Evolutionary conservation across 92 coral and sea anemone genomes (phyloP).

Genomic region (Porites evermanni): DNA sequence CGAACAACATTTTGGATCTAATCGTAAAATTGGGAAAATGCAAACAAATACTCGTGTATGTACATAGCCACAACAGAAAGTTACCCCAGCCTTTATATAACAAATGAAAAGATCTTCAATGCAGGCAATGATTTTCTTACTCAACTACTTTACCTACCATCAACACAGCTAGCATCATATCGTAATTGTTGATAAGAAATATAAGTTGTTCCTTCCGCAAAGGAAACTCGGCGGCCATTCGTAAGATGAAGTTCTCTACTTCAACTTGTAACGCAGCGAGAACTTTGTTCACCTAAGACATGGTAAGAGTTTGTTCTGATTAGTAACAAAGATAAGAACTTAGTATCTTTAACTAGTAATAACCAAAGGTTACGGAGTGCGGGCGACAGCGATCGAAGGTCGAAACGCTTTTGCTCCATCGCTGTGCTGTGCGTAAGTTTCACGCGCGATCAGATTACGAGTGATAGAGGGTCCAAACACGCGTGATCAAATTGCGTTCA

Average conservation of each 20-base stretch:
- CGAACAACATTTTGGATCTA: no score
- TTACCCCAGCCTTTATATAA: no score
- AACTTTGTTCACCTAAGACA: slow-evolving; percentile 86
- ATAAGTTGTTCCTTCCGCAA: slow-evolving; percentile 95
- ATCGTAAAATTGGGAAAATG: no score
- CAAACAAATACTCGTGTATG: no score
- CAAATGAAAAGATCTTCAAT: neutral
- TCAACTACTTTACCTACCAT: slow-evolving; percentile 63
- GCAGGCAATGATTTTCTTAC: neutral
- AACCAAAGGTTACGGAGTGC: no score
- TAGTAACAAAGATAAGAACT: neutral
- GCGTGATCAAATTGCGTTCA: no score
- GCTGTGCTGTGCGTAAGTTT: no score
- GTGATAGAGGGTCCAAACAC: no score
- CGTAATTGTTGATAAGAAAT: slow-evolving; percentile 96
- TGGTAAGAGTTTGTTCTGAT: neutral
- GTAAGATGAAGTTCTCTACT: slow-evolving; percentile 92
- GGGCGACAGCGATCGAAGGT: no score
- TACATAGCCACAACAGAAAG: no score
- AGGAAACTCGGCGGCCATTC: slow-evolving; percentile 99
- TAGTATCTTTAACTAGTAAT: neutral
- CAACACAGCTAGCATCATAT: slow-evolving; percentile 98
- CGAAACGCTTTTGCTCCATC: no score
- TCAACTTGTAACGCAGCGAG: slow-evolving; percentile 93
- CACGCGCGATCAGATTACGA: no score